These are phyloP conservation scores for Mellilla xanthometata DNA, from an alignment of 2,888 invertebrate genomes.

Conservation along the genomic window DNA sequence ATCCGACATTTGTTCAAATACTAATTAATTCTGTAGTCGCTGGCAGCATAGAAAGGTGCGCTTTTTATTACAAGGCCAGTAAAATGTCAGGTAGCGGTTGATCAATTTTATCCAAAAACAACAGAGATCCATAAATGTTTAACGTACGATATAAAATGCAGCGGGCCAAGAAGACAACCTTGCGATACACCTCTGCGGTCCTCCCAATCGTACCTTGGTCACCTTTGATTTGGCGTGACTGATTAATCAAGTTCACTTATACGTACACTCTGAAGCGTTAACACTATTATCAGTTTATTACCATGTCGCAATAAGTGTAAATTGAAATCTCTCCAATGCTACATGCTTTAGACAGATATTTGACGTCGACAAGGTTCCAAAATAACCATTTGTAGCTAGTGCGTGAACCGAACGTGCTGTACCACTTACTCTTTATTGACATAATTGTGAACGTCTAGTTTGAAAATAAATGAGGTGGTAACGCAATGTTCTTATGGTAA, in stretches of 20 bases:
- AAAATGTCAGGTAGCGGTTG: neutral
- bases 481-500: constrained; percentile 5
- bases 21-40: too few relatives aligned
- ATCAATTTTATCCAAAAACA: neutral
- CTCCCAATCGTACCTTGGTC: constrained; percentile 33
- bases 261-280: constrained; percentile 1
- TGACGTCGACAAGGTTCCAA: constrained; percentile 4
- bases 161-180: constrained; percentile 27
- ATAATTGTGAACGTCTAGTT: constrained; percentile 18
- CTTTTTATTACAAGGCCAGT: too few relatives aligned
- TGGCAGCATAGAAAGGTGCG: too few relatives aligned
- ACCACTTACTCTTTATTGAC: constrained; percentile 18
- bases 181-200: constrained; percentile 29
- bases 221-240: constrained; percentile 39
- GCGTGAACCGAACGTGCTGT: constrained; percentile 5
- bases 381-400: constrained; percentile 16
- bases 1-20: too few relatives aligned
- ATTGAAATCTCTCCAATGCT: neutral
- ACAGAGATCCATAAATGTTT: constrained; percentile 3
- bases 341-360: neutral
- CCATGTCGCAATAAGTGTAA: constrained; percentile 2
- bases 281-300: neutral
- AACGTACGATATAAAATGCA: constrained; percentile 18
- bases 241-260: constrained; percentile 29
- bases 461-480: constrained; percentile 14